A percentile compares a stretch with the other conserved stretches of the same genome.
These are phyloP conservation scores for Laterallus jamaicensis DNA, from an alignment of 2,113 vertebrate genomes.

Conservation along the genomic window DNA sequence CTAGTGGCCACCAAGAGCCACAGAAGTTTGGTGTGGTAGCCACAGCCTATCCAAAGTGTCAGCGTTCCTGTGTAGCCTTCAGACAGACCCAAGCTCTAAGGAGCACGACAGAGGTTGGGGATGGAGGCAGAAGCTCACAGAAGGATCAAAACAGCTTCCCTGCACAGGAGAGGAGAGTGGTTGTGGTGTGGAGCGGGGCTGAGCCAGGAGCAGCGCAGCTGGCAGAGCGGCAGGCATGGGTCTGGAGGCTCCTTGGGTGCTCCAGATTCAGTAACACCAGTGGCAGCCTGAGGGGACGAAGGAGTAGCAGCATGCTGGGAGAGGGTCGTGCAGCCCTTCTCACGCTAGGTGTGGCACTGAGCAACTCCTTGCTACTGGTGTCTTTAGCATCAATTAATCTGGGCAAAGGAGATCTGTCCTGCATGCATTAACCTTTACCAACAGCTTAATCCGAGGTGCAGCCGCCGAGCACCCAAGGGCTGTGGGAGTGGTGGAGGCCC, in stretches of 20 bases:
- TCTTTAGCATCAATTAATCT: not conserved
- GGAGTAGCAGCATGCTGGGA: not conserved
- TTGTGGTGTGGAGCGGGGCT: rapidly evolving
- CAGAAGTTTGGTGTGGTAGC: not conserved
- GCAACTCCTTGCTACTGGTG: not conserved
- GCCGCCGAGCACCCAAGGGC: not conserved
- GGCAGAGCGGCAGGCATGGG: not conserved
- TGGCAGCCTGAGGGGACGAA: not conserved
- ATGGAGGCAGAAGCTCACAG: not conserved
- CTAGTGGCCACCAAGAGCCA: not conserved
- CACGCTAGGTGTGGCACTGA: rapidly evolving
- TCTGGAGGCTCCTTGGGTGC: not conserved
- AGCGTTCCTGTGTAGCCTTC: rapidly evolving
- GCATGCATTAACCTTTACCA: conserved; percentile 23
- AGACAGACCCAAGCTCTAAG: not conserved
- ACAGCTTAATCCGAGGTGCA: not conserved
- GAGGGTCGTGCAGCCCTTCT: not conserved
- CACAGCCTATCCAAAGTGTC: not conserved
- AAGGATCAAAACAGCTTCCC: not conserved
- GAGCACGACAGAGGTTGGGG: not conserved
- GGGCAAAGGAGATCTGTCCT: not conserved
- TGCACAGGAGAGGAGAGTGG: not conserved
- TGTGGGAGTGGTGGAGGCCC: rapidly evolving
- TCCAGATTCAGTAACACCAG: not conserved
- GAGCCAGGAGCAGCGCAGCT: not conserved